Percentiles rank a stretch among this genome's conserved stretches.
Conservation (phyloP, 1,140 invertebrate species). For the Aphaenogaster floridana region DNA sequence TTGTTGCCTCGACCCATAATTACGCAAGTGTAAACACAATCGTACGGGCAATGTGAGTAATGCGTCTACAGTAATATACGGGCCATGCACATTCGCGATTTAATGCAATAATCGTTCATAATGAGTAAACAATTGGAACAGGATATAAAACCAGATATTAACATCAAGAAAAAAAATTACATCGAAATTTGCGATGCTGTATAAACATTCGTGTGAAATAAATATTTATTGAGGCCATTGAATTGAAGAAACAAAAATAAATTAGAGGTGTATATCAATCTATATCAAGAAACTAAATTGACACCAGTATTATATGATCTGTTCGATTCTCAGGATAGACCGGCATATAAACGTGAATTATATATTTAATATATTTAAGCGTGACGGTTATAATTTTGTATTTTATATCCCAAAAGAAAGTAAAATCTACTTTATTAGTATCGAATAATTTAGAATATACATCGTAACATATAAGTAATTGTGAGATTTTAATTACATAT, state of each 20-base stretch:
- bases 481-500: neutral
- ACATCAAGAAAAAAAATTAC: neutral
- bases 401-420: neutral
- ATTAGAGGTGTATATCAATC: neutral
- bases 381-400: neutral
- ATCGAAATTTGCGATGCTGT: neutral
- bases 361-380: neutral
- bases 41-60: slow-evolving; percentile 46
- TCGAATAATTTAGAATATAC: neutral
- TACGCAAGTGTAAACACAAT: slow-evolving; percentile 81
- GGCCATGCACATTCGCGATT: slow-evolving; percentile 15
- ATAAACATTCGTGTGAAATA: neutral
- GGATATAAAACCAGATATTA: neutral
- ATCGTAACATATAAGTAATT: neutral
- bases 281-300: neutral
- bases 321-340: neutral
- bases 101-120: neutral
- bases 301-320: neutral
- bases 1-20: slow-evolving; percentile 81
- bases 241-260: neutral
- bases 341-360: neutral
- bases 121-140: slow-evolving; percentile 1
- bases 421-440: neutral
- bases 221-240: neutral
- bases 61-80: slow-evolving; percentile 42